These are phyloP conservation scores for Solea senegalensis DNA, from an alignment of 2,113 vertebrate species.

Conservation along the genomic window DNA sequence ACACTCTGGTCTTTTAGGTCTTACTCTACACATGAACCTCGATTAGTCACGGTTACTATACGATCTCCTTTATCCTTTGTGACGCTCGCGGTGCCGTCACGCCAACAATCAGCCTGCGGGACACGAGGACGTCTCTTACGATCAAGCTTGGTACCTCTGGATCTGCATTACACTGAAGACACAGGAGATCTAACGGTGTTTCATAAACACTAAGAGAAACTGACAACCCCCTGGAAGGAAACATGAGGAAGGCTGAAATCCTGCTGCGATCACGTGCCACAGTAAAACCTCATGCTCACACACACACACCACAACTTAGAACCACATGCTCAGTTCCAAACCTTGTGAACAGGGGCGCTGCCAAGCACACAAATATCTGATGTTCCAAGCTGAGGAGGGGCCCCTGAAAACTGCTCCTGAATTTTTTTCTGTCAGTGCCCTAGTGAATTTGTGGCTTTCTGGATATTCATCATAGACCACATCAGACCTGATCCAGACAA, in stretches of 20 bases:
- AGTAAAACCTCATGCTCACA: neutral
- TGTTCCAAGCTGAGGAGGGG: neutral
- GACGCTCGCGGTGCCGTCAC: neutral
- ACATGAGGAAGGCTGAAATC: constrained; percentile 21
- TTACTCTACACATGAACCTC: constrained; percentile 14
- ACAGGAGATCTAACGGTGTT: constrained; percentile 5
- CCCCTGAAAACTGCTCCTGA: neutral
- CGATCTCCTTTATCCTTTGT: neutral
- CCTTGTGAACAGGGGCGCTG: neutral
- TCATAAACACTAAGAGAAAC: neutral
- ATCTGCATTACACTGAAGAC: constrained; percentile 14
- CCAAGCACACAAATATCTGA: neutral
- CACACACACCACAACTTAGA: neutral
- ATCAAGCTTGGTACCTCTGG: constrained; percentile 8
- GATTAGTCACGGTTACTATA: constrained; percentile 29
- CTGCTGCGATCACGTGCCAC: constrained; percentile 8
- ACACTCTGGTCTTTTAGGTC: neutral
- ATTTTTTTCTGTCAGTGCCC: too few species aligned
- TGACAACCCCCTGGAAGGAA: constrained; percentile 28
- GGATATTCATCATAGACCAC: too few species aligned
- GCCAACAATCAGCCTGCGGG: neutral
- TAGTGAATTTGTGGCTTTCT: too few species aligned
- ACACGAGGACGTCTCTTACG: constrained; percentile 2
- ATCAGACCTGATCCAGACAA: too few species aligned
- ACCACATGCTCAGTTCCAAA: neutral